Base-by-base conservation (phyloP, 2,888 invertebrate species). In the Abscondita cerata region DNA sequence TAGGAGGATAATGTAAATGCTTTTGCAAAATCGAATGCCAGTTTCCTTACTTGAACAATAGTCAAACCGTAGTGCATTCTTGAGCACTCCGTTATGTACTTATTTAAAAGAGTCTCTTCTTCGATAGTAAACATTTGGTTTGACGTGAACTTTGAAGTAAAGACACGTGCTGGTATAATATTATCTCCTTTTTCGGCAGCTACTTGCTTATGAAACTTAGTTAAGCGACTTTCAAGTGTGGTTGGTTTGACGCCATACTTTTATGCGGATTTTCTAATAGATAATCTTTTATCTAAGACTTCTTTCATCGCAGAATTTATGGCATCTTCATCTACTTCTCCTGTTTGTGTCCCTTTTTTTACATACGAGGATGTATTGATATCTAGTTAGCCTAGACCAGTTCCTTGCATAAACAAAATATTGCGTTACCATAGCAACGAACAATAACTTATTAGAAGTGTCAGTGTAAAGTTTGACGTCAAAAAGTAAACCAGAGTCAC, bases 1-100 rank as follows among this genome's bases (percentile, higher is more conserved):
- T 62, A 13, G 62, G 34, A 5, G 36, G 51, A 51, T 9, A 51
- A 34, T 33, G 68, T n/a, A 44, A 60, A 55, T 11, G 51, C 46
- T 18, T 52, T 52, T 2, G 69, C 70, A 66, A 67, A 71, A 50
- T 68, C 66, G 46, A 68, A 71, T 1, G 69, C 68, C 20, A 70
- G 19, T 41, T 52, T 59, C 31, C 59, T 52, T 8, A 66, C 67
- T 51, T 69, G 67, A 9, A 38, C 1, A 13, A 66, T 33, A 16
- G 67, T 68, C 19, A 68, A 53, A 8, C 65, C 68, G 36, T 68
- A 66, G 47, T 68, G 67, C 63, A 66, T 65, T 68, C 61, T 65
- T 15, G 15, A 38, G 34, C 64, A 65, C 9, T 33, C 31, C 16
- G 31, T 31, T 1, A 67, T 63, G 47, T 68, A 67, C 36, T 68